Percentiles rank a stretch among this genome's conserved stretches.
These are phyloP conservation scores for Thinocorus orbignyianus DNA, from an alignment of 2,113 vertebrate genomes.

Conservation along the genomic window DNA sequence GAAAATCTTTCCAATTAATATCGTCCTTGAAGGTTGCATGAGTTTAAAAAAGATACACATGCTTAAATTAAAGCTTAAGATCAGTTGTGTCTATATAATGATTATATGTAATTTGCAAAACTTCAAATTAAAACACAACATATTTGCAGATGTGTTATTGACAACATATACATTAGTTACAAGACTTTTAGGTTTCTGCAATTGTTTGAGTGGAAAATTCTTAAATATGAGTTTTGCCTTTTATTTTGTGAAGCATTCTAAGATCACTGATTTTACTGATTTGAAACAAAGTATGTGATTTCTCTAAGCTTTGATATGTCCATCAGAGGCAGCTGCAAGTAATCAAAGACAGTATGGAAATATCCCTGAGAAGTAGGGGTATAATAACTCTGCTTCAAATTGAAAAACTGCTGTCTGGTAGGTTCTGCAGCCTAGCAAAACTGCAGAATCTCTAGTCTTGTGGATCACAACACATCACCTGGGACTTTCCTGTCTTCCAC, in stretches of 20 bases:
- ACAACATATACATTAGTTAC: not conserved
- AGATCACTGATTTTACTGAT: constrained; percentile 40
- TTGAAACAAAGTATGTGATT: constrained; percentile 40
- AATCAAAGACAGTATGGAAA: constrained; percentile 54
- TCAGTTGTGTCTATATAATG: constrained; percentile 6
- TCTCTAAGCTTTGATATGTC: constrained; percentile 33
- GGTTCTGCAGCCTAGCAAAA: not conserved
- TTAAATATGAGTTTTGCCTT: constrained; percentile 30
- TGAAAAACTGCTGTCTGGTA: not conserved
- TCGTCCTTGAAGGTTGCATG: not conserved
- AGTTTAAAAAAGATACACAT: not conserved
- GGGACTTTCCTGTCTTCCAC: not conserved
- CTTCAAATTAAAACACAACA: constrained; percentile 38
- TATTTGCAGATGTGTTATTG: not conserved
- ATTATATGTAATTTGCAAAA: constrained; percentile 4
- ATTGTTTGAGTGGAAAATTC: constrained; percentile 13
- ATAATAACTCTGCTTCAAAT: not conserved
- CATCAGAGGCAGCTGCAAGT: constrained; percentile 47
- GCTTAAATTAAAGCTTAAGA: not conserved
- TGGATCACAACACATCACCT: not conserved
- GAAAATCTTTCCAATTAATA: not conserved
- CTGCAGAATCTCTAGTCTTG: not conserved
- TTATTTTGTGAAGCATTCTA: constrained; percentile 55
- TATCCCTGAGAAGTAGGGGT: not conserved
- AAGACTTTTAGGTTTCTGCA: constrained; percentile 8